Evolutionary conservation across 1,140 invertebrate genomes (phyloP).

Genomic region (Drosophila obscura): DNA sequence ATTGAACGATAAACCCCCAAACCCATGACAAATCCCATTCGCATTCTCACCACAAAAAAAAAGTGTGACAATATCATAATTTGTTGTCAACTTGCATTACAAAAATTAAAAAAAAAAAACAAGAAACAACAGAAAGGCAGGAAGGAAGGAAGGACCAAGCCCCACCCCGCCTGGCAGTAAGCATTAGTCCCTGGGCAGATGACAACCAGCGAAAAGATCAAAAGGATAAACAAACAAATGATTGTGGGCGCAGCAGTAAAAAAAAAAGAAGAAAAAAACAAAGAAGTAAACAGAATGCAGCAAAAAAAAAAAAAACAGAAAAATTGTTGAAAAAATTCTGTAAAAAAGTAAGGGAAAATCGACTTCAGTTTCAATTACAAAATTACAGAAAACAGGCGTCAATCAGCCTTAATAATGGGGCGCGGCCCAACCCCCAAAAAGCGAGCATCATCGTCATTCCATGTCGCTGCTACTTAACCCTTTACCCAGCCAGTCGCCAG

Average conservation of each 20-base stretch:
- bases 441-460: slow-evolving; percentile 21
- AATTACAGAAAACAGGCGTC: slow-evolving; percentile 79
- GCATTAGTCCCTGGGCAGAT: slow-evolving; percentile 43
- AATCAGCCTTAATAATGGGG: slow-evolving; percentile 79
- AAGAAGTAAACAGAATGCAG: neutral
- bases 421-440: slow-evolving; percentile 63
- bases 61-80: slow-evolving; percentile 61
- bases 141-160: neutral
- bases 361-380: slow-evolving; percentile 82
- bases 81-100: slow-evolving; percentile 73
- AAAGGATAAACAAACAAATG: slow-evolving; percentile 77
- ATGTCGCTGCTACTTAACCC: slow-evolving; percentile 70
- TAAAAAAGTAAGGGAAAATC: slow-evolving; percentile 51
- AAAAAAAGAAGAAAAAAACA: slow-evolving; percentile 29
- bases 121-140: neutral
- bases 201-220: slow-evolving; percentile 75
- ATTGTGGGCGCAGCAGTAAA: slow-evolving; percentile 56
- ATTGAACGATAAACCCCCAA: neutral
- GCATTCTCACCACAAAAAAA: slow-evolving; percentile 1
- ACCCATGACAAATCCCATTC: neutral
- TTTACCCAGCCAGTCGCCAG: slow-evolving; percentile 35
- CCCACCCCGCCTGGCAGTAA: slow-evolving; percentile 15
- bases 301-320: slow-evolving; percentile 46
- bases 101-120: slow-evolving; percentile 62
- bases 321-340: slow-evolving; percentile 33